A percentile compares a stretch with the other conserved stretches of the same genome.
Evolutionary conservation across 2,113 vertebrate species (phyloP).

Genomic region (Girardinichthys multiradiatus): DNA sequence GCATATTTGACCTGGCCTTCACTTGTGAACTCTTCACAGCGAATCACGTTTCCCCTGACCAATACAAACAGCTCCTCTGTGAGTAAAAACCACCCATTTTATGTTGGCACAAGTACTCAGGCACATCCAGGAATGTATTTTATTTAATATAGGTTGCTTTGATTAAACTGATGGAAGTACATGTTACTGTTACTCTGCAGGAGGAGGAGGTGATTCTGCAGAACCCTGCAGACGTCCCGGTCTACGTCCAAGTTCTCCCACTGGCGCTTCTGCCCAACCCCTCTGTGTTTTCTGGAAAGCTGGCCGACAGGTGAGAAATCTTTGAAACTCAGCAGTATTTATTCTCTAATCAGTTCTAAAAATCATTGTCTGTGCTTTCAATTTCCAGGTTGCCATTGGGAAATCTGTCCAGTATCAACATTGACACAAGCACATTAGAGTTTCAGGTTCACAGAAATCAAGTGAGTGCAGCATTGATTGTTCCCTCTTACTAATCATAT

Average conservation of each 20-base stretch:
- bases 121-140: neutral
- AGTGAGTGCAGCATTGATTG: slow-evolving; percentile 78
- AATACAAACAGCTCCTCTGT: slow-evolving; percentile 96
- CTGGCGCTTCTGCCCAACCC: slow-evolving; percentile 91
- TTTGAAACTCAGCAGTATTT: neutral
- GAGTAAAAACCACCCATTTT: slow-evolving; percentile 74
- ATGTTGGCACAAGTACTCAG: neutral
- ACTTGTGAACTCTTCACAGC: slow-evolving; percentile 85
- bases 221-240: slow-evolving; percentile 91
- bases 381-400: slow-evolving; percentile 87
- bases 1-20: slow-evolving; percentile 94
- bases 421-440: slow-evolving; percentile 89
- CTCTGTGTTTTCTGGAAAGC: slow-evolving; percentile 86
- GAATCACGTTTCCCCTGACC: slow-evolving; percentile 90
- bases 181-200: slow-evolving; percentile 69
- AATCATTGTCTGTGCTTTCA: neutral
- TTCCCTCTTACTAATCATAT: neutral
- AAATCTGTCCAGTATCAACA: slow-evolving; percentile 85
- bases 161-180: neutral
- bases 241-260: slow-evolving; percentile 91
- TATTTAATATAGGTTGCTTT: neutral
- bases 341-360: neutral
- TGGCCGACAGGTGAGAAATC: slow-evolving; percentile 85
- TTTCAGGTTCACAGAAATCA: slow-evolving; percentile 92
- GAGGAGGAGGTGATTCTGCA: slow-evolving; percentile 92